Evolutionary conservation across 2,113 vertebrate genomes (phyloP).

Genomic region (Poecilia latipinna): DNA sequence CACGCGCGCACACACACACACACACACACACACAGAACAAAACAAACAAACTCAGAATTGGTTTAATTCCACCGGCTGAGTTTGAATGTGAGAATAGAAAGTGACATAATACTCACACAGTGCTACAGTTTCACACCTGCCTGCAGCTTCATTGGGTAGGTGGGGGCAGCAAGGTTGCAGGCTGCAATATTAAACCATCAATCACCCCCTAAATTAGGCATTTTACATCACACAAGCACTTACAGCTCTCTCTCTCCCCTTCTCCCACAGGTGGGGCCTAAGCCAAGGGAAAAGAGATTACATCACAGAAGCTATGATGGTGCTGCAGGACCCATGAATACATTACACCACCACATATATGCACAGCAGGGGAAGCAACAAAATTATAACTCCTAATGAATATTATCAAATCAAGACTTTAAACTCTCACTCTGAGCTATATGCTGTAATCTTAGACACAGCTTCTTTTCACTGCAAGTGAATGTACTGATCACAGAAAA

Average conservation of each 20-base stretch:
- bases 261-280: slow-evolving; percentile 80
- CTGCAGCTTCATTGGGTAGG: slow-evolving; percentile 84
- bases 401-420: slow-evolving; percentile 63
- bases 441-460: slow-evolving; percentile 22
- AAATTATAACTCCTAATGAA: slow-evolving; percentile 73
- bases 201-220: slow-evolving; percentile 85
- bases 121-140: slow-evolving; percentile 74
- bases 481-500: slow-evolving; percentile 41
- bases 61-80: slow-evolving; percentile 80
- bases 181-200: slow-evolving; percentile 89
- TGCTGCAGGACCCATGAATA: slow-evolving; percentile 64
- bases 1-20: slow-evolving; percentile 22
- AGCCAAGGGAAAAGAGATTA: slow-evolving; percentile 75
- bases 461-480: slow-evolving; percentile 5
- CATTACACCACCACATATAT: slow-evolving; percentile 60
- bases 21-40: slow-evolving; percentile 46
- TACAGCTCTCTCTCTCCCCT: slow-evolving; percentile 63
- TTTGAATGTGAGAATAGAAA: slow-evolving; percentile 82
- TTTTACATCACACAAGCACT: slow-evolving; percentile 83
- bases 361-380: slow-evolving; percentile 27
- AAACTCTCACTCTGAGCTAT: slow-evolving; percentile 46
- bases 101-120: slow-evolving; percentile 81
- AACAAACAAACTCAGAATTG: slow-evolving; percentile 76
- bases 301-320: slow-evolving; percentile 78
- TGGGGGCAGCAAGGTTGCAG: slow-evolving; percentile 84